phyloP scores from a whole-genome alignment of 2,797 vertebrate genomes.

The Falco cherrug region DNA sequence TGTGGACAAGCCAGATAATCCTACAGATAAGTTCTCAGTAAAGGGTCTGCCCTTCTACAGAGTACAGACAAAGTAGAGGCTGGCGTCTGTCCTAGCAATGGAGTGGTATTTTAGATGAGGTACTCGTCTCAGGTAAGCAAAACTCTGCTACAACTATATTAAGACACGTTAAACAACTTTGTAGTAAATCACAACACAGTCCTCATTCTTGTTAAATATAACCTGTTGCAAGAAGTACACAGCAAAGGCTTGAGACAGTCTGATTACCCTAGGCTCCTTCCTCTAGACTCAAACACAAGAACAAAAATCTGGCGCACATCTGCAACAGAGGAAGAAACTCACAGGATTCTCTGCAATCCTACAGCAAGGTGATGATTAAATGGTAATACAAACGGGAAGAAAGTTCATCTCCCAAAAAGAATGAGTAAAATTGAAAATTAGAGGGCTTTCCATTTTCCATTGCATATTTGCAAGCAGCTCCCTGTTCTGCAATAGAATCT shows the following conservation, averaged over 20 bases:
- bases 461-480: background rate
- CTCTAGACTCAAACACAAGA: background rate
- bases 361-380: background rate
- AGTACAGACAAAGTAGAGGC: fast-evolving
- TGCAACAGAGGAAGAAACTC: background rate
- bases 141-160: background rate
- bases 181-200: background rate
- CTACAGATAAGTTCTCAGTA: background rate
- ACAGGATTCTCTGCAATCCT: background rate
- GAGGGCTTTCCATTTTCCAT: background rate
- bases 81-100: background rate
- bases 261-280: background rate
- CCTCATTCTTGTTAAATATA: background rate
- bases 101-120: background rate
- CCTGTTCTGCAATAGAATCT: background rate
- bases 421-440: background rate
- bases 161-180: background rate
- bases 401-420: background rate
- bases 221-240: background rate
- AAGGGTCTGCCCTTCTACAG: background rate
- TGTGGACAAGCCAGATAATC: background rate
- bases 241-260: background rate
- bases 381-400: background rate
- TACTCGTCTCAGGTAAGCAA: background rate
- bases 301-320: background rate